phyloP scores from a whole-genome alignment of 2,113 vertebrate species.

The Podilymbus podiceps region DNA sequence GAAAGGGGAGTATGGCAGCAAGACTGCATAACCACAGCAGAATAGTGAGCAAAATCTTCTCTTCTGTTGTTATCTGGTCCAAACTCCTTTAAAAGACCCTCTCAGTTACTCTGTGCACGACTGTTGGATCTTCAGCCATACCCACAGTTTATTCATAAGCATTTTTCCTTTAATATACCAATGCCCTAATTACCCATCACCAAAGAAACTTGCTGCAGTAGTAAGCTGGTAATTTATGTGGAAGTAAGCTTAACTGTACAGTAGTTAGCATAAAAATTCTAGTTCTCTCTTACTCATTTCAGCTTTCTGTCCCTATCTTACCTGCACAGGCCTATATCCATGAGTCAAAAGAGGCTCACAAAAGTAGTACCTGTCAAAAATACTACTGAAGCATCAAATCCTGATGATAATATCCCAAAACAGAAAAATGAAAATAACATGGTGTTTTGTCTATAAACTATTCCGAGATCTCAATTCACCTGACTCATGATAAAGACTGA shows the following conservation, averaged over 20 bases:
- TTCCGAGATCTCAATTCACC: background rate
- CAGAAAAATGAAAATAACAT: background rate
- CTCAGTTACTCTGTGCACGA: background rate
- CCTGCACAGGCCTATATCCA: background rate
- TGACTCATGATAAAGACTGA: background rate
- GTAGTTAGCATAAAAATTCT: background rate
- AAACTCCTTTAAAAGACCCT: background rate
- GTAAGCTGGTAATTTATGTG: background rate
- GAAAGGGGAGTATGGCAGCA: background rate
- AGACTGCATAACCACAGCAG: background rate
- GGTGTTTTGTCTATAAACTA: background rate
- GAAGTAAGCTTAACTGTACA: background rate
- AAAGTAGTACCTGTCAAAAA: background rate
- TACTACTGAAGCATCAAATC: background rate
- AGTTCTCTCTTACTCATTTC: background rate
- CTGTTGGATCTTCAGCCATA: background rate
- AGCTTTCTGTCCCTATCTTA: background rate
- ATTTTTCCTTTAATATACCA: background rate
- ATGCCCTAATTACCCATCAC: background rate
- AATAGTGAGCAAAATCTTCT: background rate
- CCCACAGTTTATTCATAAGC: background rate
- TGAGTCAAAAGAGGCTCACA: background rate
- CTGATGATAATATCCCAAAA: background rate
- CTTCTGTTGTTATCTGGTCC: background rate
- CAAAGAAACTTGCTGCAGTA: background rate